phyloP scores from a whole-genome alignment of 2,888 invertebrate genomes.

The Drosophila testacea region DNA sequence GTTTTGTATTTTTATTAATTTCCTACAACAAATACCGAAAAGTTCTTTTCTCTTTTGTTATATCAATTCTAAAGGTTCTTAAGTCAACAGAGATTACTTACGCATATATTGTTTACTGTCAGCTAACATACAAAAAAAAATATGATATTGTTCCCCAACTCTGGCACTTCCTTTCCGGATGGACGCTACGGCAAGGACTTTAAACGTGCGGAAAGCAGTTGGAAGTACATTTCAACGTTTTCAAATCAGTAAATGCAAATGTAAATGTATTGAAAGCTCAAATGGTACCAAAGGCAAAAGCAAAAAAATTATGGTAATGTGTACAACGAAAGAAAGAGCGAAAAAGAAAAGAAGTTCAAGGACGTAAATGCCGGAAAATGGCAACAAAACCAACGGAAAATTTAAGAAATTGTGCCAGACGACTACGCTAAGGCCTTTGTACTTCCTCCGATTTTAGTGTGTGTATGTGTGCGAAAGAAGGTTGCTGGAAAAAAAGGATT shows the following conservation, averaged over 20 bases:
- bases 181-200: constrained; percentile 39
- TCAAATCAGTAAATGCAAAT: constrained; percentile 74
- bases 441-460: constrained; percentile 1
- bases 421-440: constrained; percentile 28
- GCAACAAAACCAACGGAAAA: constrained; percentile 68
- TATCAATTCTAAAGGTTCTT: constrained; percentile 24
- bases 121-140: constrained; percentile 51
- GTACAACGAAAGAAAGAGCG: constrained; percentile 24
- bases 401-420: constrained; percentile 69
- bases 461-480: constrained; percentile 16
- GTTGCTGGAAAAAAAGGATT: constrained; percentile 72
- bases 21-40: constrained; percentile 12
- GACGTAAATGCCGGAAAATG: constrained; percentile 68
- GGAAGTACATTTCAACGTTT: constrained; percentile 66
- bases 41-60: constrained; percentile 5
- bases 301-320: constrained; percentile 52
- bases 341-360: constrained; percentile 55
- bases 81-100: constrained; percentile 50
- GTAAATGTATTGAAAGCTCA: constrained; percentile 74
- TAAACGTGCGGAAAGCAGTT: constrained; percentile 70
- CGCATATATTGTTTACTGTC: constrained; percentile 60
- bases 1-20: constrained; percentile 29
- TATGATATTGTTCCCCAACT: constrained; percentile 50
- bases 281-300: constrained; percentile 46
- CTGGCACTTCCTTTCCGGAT: constrained; percentile 32